These are phyloP conservation scores for Diplolepis rosae DNA, from an alignment of 2,888 invertebrate species.

Conservation along the genomic window DNA sequence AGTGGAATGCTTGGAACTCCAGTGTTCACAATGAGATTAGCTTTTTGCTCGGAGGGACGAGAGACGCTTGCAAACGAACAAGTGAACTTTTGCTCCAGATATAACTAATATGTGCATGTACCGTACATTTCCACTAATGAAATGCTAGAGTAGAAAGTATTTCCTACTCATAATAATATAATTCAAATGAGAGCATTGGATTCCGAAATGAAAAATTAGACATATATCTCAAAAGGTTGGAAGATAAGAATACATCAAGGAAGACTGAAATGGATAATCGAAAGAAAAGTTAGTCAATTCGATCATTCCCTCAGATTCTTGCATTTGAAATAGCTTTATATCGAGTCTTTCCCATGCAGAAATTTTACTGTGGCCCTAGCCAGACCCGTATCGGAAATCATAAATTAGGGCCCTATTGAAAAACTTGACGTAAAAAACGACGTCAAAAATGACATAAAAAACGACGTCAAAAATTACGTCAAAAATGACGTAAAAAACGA, in stretches of 20 bases:
- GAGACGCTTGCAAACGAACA: constrained; percentile 5
- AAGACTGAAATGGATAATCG: not conserved
- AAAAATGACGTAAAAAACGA: too few relatives aligned
- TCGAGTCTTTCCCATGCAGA: too few relatives aligned
- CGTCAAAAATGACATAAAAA: too few relatives aligned
- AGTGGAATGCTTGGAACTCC: constrained; percentile 25
- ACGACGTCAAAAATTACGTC: too few relatives aligned
- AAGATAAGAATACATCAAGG: not conserved
- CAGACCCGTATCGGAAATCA: too few relatives aligned
- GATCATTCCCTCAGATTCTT: too few relatives aligned
- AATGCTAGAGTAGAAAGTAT: not conserved
- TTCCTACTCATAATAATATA: not conserved
- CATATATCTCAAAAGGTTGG: not conserved
- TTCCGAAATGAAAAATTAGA: not conserved
- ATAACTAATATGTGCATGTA: not conserved
- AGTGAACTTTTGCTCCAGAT: constrained; percentile 19
- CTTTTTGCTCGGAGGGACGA: constrained; percentile 1
- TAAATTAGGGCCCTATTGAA: too few relatives aligned
- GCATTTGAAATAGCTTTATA: too few relatives aligned
- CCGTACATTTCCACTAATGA: constrained; percentile 7
- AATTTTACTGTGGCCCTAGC: too few relatives aligned
- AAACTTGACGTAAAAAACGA: too few relatives aligned
- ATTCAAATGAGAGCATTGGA: not conserved
- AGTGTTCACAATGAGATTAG: constrained; percentile 26
- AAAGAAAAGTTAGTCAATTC: too few relatives aligned